These are phyloP conservation scores for Tragelaphus buxtoni DNA, from an alignment of 2,113 vertebrate genomes.

Conservation along the genomic window DNA sequence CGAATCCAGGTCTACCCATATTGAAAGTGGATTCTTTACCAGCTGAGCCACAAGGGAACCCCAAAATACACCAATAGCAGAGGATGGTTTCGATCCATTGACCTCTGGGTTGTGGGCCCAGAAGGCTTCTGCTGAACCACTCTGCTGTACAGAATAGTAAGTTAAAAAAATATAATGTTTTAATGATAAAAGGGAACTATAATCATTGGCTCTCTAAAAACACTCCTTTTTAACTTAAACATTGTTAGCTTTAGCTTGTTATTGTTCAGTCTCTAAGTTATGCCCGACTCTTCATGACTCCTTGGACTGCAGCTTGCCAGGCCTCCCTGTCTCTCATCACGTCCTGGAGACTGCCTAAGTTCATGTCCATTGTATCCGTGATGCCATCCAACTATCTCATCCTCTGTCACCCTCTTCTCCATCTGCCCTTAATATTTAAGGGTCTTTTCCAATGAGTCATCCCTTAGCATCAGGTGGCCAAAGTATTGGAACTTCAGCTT, in stretches of 20 bases:
- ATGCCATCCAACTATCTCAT: neutral
- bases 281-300: neutral
- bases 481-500: neutral
- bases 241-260: neutral
- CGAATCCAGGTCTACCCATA: neutral
- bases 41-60: neutral
- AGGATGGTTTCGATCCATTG: neutral
- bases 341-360: neutral
- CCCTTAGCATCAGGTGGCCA: rapidly evolving
- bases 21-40: neutral
- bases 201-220: neutral
- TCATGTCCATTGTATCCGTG: neutral
- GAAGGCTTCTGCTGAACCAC: neutral
- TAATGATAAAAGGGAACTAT: neutral
- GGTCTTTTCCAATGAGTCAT: neutral
- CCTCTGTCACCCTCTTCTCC: neutral
- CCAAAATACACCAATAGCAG: neutral
- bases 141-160: neutral
- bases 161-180: neutral
- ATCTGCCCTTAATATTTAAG: neutral
- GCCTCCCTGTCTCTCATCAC: neutral
- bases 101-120: neutral
- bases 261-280: neutral
- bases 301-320: neutral
- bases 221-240: neutral